Evolutionary conservation across 2,888 invertebrate genomes (phyloP).

Genomic region (Nezara viridula): DNA sequence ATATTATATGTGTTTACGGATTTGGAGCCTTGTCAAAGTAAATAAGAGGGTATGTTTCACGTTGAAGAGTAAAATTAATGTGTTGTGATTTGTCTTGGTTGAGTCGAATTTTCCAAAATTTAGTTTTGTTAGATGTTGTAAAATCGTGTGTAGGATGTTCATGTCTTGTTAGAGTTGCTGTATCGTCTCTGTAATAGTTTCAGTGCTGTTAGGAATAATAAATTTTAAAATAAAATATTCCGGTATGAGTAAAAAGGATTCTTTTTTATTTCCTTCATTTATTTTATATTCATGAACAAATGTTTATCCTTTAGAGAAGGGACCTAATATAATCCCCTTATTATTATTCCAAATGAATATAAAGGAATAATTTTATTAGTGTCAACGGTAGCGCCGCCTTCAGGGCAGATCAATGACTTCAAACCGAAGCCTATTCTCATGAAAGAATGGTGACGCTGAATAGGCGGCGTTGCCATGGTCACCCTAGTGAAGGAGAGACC

Average conservation of each 20-base stretch:
- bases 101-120: too few species aligned
- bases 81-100: too few species aligned
- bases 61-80: too few species aligned
- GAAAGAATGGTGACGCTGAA: background rate
- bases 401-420: background rate
- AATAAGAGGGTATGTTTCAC: too few species aligned
- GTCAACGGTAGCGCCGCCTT: background rate
- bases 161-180: too few species aligned
- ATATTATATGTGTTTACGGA: too few species aligned
- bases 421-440: background rate
- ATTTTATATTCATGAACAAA: background rate
- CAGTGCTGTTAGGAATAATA: too few species aligned
- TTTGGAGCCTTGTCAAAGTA: too few species aligned
- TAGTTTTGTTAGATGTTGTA: too few species aligned
- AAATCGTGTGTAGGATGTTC: too few species aligned
- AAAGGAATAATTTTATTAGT: background rate
- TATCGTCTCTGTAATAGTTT: too few species aligned
- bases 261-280: background rate
- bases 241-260: background rate
- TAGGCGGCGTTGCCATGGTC: constrained; percentile 22
- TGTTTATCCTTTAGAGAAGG: background rate
- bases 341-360: background rate
- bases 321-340: background rate
- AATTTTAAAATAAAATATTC: too few species aligned
- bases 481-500: background rate